Evolutionary conservation across 2,797 vertebrate species (phyloP), one percentile per base, ranked within the genome.

Genomic region (Hipposideros larvatus): DNA sequence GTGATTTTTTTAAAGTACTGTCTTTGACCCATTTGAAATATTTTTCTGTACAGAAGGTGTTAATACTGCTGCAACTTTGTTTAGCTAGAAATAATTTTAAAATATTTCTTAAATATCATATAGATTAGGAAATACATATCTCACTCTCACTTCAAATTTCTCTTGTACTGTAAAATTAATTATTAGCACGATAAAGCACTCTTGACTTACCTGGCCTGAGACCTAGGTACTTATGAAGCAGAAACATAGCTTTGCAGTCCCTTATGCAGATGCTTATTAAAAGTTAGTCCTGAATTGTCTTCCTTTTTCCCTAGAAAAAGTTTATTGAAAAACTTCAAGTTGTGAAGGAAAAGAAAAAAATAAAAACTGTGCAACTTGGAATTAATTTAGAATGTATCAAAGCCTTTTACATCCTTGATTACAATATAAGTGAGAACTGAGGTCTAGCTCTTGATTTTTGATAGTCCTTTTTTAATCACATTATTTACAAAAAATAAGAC

Each of bases 251-350:
- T 83, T 97, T 94, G 53, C 68, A 96, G 77, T 96, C 73, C 31
- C 41, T 86, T 92, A 74, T 97, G 31, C 80, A 92, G 94, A 66
- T 95, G 94, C 85, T 96, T 98, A 97, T 95, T 87, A 96, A 75
- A 77, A 71, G 97, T 96, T 96, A 95, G 46, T 95, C 97, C 91
- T 97, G 87, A 97, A 93, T 98, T 98, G 93, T 37, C 68, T 94
- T 87, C n/a, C 91, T 89, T 75, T 94, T 94, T 94, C 80, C 59
- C 87, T 98, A 95, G 93, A 95, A 96, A 95, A 97, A 92, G 0
- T 97, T 97, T 98, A 66, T 97, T 97, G 31, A 96, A 97, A 97
- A 96, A 31, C 28, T 59, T 92, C 91, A 96, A 96, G 97, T 98
- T 98, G 86, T 53, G 97, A 97, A 95, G 48, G 87, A 95, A 82